These are phyloP conservation scores for Agriopis leucophaearia DNA, from an alignment of 2,888 invertebrate genomes.

Conservation along the genomic window DNA sequence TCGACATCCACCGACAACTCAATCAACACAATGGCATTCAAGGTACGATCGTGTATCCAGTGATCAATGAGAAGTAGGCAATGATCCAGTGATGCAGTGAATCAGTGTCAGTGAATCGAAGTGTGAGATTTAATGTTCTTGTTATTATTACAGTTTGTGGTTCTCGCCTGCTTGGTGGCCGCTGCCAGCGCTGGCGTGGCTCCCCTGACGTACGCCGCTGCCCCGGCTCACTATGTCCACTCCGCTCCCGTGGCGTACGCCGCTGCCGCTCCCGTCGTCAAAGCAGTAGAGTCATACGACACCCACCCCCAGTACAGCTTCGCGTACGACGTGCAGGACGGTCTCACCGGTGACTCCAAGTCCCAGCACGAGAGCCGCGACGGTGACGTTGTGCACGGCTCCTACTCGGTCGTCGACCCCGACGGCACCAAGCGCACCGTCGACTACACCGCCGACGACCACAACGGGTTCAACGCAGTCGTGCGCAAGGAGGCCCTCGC, in stretches of 20 bases:
- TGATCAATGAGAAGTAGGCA: conserved; percentile 27
- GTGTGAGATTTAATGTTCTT: conserved; percentile 27
- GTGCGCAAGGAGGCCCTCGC: conserved; percentile 78
- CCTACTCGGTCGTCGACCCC: conserved; percentile 84
- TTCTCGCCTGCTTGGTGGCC: conserved; percentile 72
- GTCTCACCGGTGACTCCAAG: conserved; percentile 81
- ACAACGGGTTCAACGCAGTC: conserved; percentile 86
- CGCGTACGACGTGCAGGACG: conserved; percentile 86
- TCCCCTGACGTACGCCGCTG: conserved; percentile 52
- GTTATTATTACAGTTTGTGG: conserved; percentile 65
- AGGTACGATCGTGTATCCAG: conserved; percentile 62
- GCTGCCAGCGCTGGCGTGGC: conserved; percentile 57
- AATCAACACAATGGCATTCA: conserved; percentile 79
- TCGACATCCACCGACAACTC: conserved; percentile 71
- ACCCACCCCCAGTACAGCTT: conserved; percentile 77
- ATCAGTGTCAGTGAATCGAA: conserved; percentile 17
- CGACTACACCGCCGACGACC: conserved; percentile 79
- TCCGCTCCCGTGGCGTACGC: conserved; percentile 60
- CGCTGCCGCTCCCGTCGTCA: conserved; percentile 59
- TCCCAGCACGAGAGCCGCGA: conserved; percentile 78
- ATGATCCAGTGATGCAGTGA: too few species aligned
- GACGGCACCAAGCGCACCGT: conserved; percentile 86
- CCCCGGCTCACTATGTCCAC: conserved; percentile 55
- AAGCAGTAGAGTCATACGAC: conserved; percentile 69
- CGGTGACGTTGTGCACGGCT: conserved; percentile 80